phyloP scores from a whole-genome alignment of 1,140 invertebrate species.

The Leptestheria dahalacensis region DNA sequence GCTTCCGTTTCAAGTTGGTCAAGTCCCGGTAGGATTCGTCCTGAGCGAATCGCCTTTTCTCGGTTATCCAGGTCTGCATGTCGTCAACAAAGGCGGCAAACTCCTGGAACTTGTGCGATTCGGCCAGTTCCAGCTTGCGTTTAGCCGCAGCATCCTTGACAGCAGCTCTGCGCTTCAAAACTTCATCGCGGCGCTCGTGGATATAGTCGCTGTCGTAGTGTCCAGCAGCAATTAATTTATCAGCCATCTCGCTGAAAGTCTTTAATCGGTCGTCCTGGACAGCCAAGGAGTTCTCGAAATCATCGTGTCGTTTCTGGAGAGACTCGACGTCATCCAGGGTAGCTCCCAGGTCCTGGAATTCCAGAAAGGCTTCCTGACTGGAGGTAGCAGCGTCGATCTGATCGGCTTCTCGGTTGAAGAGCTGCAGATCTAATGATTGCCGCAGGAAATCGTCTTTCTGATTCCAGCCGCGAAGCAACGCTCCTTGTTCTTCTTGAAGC shows the following conservation, averaged over 20 bases:
- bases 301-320: slow-evolving; percentile 80
- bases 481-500: slow-evolving; percentile 56
- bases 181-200: slow-evolving; percentile 53
- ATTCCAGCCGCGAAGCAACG: slow-evolving; percentile 55
- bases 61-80: slow-evolving; percentile 70
- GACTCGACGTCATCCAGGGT: slow-evolving; percentile 90
- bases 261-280: slow-evolving; percentile 87
- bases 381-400: slow-evolving; percentile 90
- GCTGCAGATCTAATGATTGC: slow-evolving; percentile 70
- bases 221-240: slow-evolving; percentile 59
- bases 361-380: slow-evolving; percentile 83
- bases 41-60: slow-evolving; percentile 76
- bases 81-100: slow-evolving; percentile 82
- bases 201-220: slow-evolving; percentile 78
- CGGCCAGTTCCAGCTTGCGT: slow-evolving; percentile 51
- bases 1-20: slow-evolving; percentile 76
- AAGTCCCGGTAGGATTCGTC: slow-evolving; percentile 88
- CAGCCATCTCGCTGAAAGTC: slow-evolving; percentile 69
- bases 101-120: slow-evolving; percentile 64
- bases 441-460: slow-evolving; percentile 67
- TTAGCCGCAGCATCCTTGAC: slow-evolving; percentile 59
- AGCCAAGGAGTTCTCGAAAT: slow-evolving; percentile 81
- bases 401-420: slow-evolving; percentile 91
- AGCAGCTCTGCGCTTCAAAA: slow-evolving; percentile 48
- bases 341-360: slow-evolving; percentile 73